Base-by-base conservation (phyloP, 2,797 vertebrate genomes). In the Micrastur ruficollis region DNA sequence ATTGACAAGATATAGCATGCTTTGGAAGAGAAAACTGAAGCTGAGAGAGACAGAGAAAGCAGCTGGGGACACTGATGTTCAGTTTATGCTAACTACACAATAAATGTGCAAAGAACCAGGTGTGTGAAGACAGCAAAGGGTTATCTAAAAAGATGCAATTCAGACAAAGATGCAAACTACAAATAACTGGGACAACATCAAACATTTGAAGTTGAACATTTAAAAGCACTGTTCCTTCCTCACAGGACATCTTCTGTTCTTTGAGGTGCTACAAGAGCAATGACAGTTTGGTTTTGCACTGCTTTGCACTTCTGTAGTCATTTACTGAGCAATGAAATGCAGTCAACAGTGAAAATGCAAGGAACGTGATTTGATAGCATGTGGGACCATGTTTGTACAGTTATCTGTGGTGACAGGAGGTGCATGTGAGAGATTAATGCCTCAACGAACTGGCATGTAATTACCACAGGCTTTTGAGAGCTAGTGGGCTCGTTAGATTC, bases 1-100 rank as follows among this genome's bases (percentile, higher is more conserved):
- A 61, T 50, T 86, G 67, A 90, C 49, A 95, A 90, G 67, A 90
- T 63, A 73, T 25, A 63, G n/a, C 38, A 55, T 59, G 59, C 94
- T 81, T 94, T 74, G 53, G 71, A 94, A 92, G 89, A 72, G 32
- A 58, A 85, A 86, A 87, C 63, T 49, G 81, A 66, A 50, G 29
- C 67, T 21, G 44, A 65, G 86, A 95, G 95, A 97, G 90, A 95
- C 84, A 95, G 85, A 46, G 59, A 75, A 81, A 96, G 81, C 75
- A 91, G 72, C 84, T 86, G 88, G 93, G 58, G 14, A 89, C 2
- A 14, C 34, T 81, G 44, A 40, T 62, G 61, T 52, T 92, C 65
- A 84, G 81, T 47, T 86, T 72, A 49, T 75, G 72, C 70, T 87
- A 88, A 88, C 87, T 72, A 78, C 42, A 8, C 61, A 71, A 36